These are phyloP conservation scores for Drosophila malerkotliana DNA, from an alignment of 1,140 invertebrate species.

Conservation along the genomic window DNA sequence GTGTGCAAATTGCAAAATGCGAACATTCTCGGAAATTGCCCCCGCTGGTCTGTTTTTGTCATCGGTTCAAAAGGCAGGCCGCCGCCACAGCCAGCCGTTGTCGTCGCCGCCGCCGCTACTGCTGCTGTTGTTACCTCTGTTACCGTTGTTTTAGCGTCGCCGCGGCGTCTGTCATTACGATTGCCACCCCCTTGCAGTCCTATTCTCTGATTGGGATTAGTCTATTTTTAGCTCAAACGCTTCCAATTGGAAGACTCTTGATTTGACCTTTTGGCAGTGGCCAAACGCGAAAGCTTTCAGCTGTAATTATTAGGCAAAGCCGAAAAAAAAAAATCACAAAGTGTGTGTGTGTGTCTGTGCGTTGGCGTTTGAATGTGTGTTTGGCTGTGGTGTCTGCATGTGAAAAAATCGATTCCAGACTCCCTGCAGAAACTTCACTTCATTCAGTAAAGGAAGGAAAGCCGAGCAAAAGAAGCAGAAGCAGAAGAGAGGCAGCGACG, in stretches of 20 bases:
- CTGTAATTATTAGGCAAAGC: slow-evolving; percentile 50
- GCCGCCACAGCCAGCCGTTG: neutral
- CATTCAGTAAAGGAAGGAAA: slow-evolving; percentile 62
- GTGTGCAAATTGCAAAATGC: slow-evolving; percentile 61
- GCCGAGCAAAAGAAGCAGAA: slow-evolving; percentile 16
- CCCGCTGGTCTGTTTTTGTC: slow-evolving; percentile 54
- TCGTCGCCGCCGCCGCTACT: slow-evolving; percentile 11
- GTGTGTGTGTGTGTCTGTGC: slow-evolving; percentile 19
- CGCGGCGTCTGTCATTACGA: slow-evolving; percentile 62
- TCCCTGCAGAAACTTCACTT: slow-evolving; percentile 76
- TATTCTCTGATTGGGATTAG: slow-evolving; percentile 14
- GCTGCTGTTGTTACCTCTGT: slow-evolving; percentile 3
- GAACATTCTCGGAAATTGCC: slow-evolving; percentile 50
- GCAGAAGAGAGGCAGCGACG: slow-evolving; percentile 40
- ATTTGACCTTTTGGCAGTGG: slow-evolving; percentile 65
- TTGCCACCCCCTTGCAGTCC: slow-evolving; percentile 26
- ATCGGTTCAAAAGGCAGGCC: slow-evolving; percentile 33
- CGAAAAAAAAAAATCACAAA: slow-evolving; percentile 18
- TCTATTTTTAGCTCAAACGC: slow-evolving; percentile 65
- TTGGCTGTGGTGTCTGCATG: slow-evolving; percentile 43
- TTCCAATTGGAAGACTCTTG: slow-evolving; percentile 63
- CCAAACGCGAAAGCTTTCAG: slow-evolving; percentile 49
- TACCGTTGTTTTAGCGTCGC: slow-evolving; percentile 38
- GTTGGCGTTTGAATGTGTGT: slow-evolving; percentile 12
- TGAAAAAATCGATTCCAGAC: slow-evolving; percentile 81